Evolutionary conservation across 2,113 vertebrate genomes (phyloP).

Genomic region (Pipa parva): DNA sequence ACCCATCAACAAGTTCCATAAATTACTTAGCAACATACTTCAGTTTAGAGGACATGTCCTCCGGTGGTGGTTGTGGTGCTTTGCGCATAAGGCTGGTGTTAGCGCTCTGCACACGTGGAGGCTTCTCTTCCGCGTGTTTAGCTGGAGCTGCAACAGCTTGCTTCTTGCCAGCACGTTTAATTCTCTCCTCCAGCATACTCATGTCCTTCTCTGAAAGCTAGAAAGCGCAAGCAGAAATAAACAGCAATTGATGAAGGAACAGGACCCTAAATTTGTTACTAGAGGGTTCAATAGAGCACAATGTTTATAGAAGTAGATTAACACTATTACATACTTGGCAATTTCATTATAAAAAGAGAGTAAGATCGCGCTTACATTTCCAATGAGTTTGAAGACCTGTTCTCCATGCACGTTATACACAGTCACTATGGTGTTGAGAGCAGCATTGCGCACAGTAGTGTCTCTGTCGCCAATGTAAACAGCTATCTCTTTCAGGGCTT

Average conservation of each 20-base stretch:
- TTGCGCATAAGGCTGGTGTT: constrained; percentile 79
- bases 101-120: constrained; percentile 66
- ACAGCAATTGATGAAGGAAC: too few species aligned
- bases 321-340: too few species aligned
- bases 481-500: constrained; percentile 93
- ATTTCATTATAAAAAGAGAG: too few species aligned
- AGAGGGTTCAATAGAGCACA: too few species aligned
- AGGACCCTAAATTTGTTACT: too few species aligned
- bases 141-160: constrained; percentile 59
- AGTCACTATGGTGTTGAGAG: constrained; percentile 90
- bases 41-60: constrained; percentile 92
- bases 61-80: constrained; percentile 71
- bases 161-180: constrained; percentile 94
- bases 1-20: constrained; percentile 41
- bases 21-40: constrained; percentile 69
- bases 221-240: constrained; percentile 13
- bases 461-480: constrained; percentile 92
- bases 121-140: constrained; percentile 75
- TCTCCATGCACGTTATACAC: constrained; percentile 94
- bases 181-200: constrained; percentile 97
- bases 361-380: constrained; percentile 79
- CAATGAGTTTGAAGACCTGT: constrained; percentile 96
- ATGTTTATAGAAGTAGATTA: too few species aligned
- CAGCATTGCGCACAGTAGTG: constrained; percentile 91
- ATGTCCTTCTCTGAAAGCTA: constrained; percentile 97